Conservation (phyloP, 2,113 vertebrate genomes). For the Vombatus ursinus region DNA sequence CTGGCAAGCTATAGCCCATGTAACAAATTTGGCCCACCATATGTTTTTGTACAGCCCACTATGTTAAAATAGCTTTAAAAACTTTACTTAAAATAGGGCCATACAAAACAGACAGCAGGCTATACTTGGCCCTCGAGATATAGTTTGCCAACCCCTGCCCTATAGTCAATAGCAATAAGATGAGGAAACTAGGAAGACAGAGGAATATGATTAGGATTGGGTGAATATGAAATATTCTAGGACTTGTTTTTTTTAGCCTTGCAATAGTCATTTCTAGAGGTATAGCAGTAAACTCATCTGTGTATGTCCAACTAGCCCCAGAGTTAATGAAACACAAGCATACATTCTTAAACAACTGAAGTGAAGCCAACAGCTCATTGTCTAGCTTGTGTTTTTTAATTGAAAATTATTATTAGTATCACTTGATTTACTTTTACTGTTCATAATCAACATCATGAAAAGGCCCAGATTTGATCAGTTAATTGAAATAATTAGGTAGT, state of each 20-base stretch:
- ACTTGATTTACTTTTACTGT: constrained; percentile 72
- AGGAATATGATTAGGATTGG: background rate
- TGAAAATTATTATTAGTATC: constrained; percentile 66
- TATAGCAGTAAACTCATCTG: constrained; percentile 27
- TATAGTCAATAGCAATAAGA: background rate
- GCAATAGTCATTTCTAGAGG: background rate
- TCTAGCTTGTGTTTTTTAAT: constrained; percentile 61
- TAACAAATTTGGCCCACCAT: background rate
- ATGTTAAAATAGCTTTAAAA: background rate
- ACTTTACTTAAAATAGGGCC: background rate
- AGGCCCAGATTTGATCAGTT: constrained; percentile 47
- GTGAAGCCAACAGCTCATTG: constrained; percentile 8
- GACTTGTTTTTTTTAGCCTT: background rate
- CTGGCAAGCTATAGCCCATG: background rate
- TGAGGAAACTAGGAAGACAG: background rate
- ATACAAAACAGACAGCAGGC: background rate
- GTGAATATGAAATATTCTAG: background rate
- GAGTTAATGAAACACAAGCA: constrained; percentile 16
- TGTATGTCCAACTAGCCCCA: constrained; percentile 17
- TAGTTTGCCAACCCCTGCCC: background rate
- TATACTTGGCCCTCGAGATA: background rate
- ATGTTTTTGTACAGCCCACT: background rate
- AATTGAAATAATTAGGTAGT: constrained; percentile 60
- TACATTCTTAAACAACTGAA: constrained; percentile 22
- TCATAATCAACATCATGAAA: constrained; percentile 59